These are phyloP conservation scores for Ochlodes sylvanus DNA, from an alignment of 2,888 invertebrate genomes.

Conservation along the genomic window DNA sequence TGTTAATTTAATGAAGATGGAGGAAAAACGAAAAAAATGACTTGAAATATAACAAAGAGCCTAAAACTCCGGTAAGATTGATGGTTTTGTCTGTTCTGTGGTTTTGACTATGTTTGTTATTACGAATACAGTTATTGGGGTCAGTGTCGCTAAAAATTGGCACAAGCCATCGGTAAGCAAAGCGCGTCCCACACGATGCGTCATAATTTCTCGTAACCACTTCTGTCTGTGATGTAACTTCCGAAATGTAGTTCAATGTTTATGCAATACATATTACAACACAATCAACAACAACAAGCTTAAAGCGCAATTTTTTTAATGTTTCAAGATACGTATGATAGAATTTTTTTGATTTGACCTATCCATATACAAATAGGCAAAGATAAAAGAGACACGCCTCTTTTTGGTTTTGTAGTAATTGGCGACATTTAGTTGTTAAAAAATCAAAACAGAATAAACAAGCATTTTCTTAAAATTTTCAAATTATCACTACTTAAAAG, in stretches of 20 bases:
- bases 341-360: too few relatives aligned
- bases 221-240: conserved; percentile 65
- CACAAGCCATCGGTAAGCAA: conserved; percentile 64
- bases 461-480: too few relatives aligned
- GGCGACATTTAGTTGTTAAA: too few relatives aligned
- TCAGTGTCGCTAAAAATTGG: conserved; percentile 75
- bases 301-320: not conserved
- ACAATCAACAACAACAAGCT: conserved; percentile 24
- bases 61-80: too few relatives aligned
- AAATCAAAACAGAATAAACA: too few relatives aligned
- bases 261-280: conserved; percentile 56
- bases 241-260: conserved; percentile 56
- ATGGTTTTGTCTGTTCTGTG: too few relatives aligned
- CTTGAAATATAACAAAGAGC: not conserved
- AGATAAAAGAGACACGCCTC: too few relatives aligned
- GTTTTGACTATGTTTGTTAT: conserved; percentile 61
- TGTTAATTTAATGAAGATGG: not conserved
- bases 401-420: too few relatives aligned
- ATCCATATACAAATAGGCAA: too few relatives aligned
- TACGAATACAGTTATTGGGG: conserved; percentile 74
- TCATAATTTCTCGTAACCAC: conserved; percentile 68
- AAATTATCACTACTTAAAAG: too few relatives aligned
- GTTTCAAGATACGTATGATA: too few relatives aligned
- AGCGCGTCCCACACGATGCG: conserved; percentile 65
- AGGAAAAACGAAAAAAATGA: not conserved